Evolutionary conservation across 2,888 invertebrate species (phyloP).

Genomic region (Trichogramma dendrolimi): DNA sequence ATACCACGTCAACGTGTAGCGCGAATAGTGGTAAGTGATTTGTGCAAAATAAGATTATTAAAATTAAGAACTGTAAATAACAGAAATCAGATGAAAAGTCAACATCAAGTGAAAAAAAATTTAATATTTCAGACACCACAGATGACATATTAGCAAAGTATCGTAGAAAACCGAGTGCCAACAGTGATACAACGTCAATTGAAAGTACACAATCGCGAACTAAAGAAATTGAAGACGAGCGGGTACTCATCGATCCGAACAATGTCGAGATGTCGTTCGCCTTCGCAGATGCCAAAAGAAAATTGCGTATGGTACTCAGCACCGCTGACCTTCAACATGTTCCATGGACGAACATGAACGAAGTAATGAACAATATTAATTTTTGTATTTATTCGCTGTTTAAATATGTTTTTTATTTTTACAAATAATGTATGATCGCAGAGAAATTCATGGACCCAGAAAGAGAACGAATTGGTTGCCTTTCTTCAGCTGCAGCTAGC

Average conservation of each 20-base stretch:
- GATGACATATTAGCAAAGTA: slow-evolving; percentile 96
- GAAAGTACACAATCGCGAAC: slow-evolving; percentile 50
- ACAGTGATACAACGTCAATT: slow-evolving; percentile 55
- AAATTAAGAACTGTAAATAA: background rate
- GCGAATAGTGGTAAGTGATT: slow-evolving; percentile 36
- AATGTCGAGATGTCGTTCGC: slow-evolving; percentile 59
- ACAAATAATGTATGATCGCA: slow-evolving; percentile 30
- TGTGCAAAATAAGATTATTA: background rate
- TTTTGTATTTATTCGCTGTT: background rate
- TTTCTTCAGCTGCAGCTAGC: slow-evolving; percentile 73
- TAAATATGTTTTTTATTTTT: background rate
- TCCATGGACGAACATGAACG: slow-evolving; percentile 45
- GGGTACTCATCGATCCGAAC: slow-evolving; percentile 55
- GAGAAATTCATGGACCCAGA: slow-evolving; percentile 50
- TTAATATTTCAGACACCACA: slow-evolving; percentile 61
- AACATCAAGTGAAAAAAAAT: background rate
- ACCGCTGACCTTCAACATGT: slow-evolving; percentile 77
- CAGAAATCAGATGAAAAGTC: background rate
- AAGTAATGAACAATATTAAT: slow-evolving; percentile 32
- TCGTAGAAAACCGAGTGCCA: slow-evolving; percentile 64
- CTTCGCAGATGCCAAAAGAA: slow-evolving; percentile 75
- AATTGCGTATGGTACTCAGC: slow-evolving; percentile 84
- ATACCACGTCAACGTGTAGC: slow-evolving; percentile 42
- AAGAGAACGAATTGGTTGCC: slow-evolving; percentile 58
- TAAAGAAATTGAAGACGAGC: slow-evolving; percentile 53